Conservation (phyloP, 2,797 vertebrate genomes). For the Brotula barbata region DNA sequence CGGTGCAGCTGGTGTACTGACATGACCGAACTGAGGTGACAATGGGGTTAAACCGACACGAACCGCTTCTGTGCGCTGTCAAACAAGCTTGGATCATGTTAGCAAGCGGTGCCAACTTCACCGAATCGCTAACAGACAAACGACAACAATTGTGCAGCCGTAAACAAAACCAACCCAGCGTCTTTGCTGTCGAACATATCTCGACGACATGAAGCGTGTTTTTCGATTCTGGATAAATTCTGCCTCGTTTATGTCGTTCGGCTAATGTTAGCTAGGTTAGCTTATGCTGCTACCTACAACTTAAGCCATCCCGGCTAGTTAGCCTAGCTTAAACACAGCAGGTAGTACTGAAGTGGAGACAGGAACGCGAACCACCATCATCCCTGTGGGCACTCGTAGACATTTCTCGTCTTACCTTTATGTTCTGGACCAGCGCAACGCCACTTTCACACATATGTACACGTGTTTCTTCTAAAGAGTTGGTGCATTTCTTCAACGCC, state of each 20-base stretch:
- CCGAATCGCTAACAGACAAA: not conserved
- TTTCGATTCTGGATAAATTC: not conserved
- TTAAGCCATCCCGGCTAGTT: not conserved
- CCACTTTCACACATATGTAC: slow-evolving; percentile 36
- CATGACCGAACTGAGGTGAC: not conserved
- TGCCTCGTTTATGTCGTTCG: not conserved
- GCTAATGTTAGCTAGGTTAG: not conserved
- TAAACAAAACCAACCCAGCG: not conserved
- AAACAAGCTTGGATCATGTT: too few species aligned
- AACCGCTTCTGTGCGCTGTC: not conserved
- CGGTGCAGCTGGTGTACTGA: not conserved
- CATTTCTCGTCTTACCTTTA: slow-evolving; percentile 53
- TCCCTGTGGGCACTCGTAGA: fast-evolving
- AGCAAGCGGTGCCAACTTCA: not conserved
- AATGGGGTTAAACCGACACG: not conserved
- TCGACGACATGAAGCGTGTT: not conserved
- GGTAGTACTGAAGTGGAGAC: fast-evolving
- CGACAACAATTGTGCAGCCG: not conserved
- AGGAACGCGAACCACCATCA: fast-evolving
- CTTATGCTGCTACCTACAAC: not conserved
- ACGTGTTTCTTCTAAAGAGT: slow-evolving; percentile 26
- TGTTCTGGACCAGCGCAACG: slow-evolving; percentile 14
- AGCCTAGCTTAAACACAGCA: not conserved
- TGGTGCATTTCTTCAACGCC: slow-evolving; percentile 41
- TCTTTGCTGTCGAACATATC: not conserved